phyloP scores from a whole-genome alignment of 2,797 vertebrate species.

The Liparis tanakae region DNA sequence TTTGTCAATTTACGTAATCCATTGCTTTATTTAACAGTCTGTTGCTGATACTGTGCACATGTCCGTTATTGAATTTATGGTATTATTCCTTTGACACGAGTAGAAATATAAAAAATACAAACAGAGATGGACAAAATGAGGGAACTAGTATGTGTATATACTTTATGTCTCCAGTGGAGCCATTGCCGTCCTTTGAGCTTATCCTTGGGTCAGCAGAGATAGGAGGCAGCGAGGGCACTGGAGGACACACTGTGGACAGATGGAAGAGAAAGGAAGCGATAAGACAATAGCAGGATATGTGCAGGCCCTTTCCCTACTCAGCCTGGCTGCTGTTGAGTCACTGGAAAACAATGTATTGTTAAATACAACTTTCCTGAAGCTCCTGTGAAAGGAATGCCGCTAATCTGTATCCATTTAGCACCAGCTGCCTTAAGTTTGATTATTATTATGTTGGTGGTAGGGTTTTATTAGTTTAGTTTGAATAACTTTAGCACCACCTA shows the following conservation, averaged over 20 bases:
- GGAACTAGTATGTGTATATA: slow-evolving; percentile 33
- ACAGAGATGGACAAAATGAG: slow-evolving; percentile 4
- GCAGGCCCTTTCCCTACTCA: slow-evolving; percentile 55
- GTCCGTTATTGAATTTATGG: not conserved
- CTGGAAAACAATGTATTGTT: slow-evolving; percentile 45
- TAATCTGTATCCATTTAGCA: slow-evolving; percentile 27
- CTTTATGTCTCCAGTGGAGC: slow-evolving; percentile 41
- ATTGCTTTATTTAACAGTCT: not conserved
- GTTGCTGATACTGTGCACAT: not conserved
- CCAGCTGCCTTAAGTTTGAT: slow-evolving; percentile 16
- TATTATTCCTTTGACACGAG: not conserved
- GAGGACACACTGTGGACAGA: slow-evolving; percentile 74
- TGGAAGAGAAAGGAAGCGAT: slow-evolving; percentile 73
- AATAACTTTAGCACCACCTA: not conserved
- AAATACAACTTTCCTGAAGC: slow-evolving; percentile 28
- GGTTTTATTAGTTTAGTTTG: no score
- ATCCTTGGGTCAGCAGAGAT: slow-evolving; percentile 56
- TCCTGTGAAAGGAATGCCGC: slow-evolving; percentile 49
- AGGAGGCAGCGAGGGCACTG: slow-evolving; percentile 50
- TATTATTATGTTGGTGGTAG: not conserved
- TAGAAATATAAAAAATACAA: slow-evolving; percentile 1
- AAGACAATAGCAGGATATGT: slow-evolving; percentile 76
- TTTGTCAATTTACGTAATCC: slow-evolving; percentile 71
- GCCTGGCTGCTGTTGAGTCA: slow-evolving; percentile 58
- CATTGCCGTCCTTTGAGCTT: slow-evolving; percentile 55